These are phyloP conservation scores for Myrmecobius fasciatus DNA, from an alignment of 2,113 vertebrate genomes.

Conservation along the genomic window DNA sequence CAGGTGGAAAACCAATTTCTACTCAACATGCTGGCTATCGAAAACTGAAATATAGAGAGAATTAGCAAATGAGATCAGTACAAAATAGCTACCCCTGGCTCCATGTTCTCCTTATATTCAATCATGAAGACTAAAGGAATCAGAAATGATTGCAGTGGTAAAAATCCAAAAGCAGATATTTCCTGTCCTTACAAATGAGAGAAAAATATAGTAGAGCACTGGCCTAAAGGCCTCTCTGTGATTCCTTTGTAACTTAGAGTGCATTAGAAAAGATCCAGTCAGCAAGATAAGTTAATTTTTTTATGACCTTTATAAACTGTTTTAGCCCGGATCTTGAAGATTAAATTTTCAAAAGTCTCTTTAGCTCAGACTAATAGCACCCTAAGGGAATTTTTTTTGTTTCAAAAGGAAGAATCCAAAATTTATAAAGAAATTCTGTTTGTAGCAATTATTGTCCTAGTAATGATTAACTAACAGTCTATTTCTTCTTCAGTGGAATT, in stretches of 20 bases:
- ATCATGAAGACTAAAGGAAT: slow-evolving; percentile 79
- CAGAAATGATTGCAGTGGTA: slow-evolving; percentile 75
- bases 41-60: slow-evolving; percentile 14
- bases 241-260: slow-evolving; percentile 85
- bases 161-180: slow-evolving; percentile 84
- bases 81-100: slow-evolving; percentile 59
- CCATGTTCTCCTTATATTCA: slow-evolving; percentile 71
- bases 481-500: slow-evolving; percentile 69
- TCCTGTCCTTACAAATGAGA: slow-evolving; percentile 84
- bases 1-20: background rate
- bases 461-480: slow-evolving; percentile 77
- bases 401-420: slow-evolving; percentile 73
- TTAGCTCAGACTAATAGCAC: slow-evolving; percentile 77
- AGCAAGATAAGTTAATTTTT: slow-evolving; percentile 87
- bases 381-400: slow-evolving; percentile 47
- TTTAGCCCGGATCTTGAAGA: slow-evolving; percentile 83
- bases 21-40: background rate
- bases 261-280: slow-evolving; percentile 85
- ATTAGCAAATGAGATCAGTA: slow-evolving; percentile 70
- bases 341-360: slow-evolving; percentile 83
- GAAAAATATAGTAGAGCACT: slow-evolving; percentile 84
- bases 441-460: slow-evolving; percentile 77
- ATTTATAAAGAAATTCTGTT: slow-evolving; percentile 80
- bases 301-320: slow-evolving; percentile 86
- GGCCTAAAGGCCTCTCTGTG: slow-evolving; percentile 80